phyloP scores from a whole-genome alignment of 2,113 vertebrate species.

The Sprattus sprattus region DNA sequence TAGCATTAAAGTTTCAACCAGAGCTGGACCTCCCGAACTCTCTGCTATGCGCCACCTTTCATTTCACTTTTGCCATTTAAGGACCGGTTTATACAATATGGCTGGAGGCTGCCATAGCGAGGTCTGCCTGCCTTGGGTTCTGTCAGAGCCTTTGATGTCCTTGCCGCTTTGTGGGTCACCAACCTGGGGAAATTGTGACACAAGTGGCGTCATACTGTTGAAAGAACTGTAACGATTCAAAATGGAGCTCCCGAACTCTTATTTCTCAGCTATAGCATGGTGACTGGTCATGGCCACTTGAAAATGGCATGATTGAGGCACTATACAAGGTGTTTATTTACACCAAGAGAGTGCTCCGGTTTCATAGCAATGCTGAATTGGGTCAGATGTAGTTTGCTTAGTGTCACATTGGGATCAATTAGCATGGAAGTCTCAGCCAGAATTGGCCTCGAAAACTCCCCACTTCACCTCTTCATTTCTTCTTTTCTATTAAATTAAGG shows the following conservation, averaged over 20 bases:
- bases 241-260: neutral
- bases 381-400: neutral
- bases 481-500: neutral
- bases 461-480: neutral
- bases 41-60: neutral
- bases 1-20: conserved; percentile 72
- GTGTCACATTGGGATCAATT: neutral
- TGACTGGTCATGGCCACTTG: too few relatives aligned
- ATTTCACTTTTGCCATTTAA: neutral
- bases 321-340: neutral
- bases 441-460: neutral
- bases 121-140: neutral
- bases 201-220: neutral
- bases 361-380: neutral
- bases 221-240: neutral
- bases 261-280: too few relatives aligned
- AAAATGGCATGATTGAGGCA: neutral
- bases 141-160: neutral
- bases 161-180: neutral
- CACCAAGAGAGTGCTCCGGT: neutral
- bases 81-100: neutral
- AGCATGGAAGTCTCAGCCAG: neutral
- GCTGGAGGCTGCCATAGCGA: neutral
- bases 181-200: neutral
- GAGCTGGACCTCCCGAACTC: conserved; percentile 10